A percentile compares a stretch with the other conserved stretches of the same genome.
Evolutionary conservation across 2,113 vertebrate species (phyloP).

Genomic region (Bombycilla garrulus): DNA sequence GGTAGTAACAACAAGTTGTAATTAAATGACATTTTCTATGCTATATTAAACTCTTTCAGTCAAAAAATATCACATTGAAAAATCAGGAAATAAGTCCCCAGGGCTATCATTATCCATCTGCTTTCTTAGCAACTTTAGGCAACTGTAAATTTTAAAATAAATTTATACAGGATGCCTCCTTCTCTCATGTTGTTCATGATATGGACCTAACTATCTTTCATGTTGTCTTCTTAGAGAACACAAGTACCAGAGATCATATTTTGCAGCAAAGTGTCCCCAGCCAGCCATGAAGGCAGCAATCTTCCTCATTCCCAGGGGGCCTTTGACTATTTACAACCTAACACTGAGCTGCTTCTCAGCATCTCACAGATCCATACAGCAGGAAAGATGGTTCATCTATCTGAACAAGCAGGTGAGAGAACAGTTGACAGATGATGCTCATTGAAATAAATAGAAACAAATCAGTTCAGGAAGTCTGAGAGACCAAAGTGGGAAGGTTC

Average conservation of each 20-base stretch:
- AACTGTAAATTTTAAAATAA: constrained; percentile 3
- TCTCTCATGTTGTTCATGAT: not conserved
- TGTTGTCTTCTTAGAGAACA: not conserved
- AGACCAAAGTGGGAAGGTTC: not conserved
- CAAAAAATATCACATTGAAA: constrained; percentile 49
- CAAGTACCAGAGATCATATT: not conserved
- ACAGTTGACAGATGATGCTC: not conserved
- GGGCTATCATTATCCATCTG: constrained; percentile 60
- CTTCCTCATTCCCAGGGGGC: not conserved
- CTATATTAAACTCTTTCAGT: constrained; percentile 55
- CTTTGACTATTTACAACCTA: not conserved
- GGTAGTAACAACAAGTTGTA: constrained; percentile 17
- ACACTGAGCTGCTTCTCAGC: not conserved
- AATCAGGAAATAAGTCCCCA: constrained; percentile 46
- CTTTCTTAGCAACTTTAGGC: not conserved
- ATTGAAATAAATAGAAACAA: not conserved
- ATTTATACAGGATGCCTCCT: not conserved
- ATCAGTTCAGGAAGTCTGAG: not conserved
- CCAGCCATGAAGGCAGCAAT: not conserved
- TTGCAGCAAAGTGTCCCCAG: not conserved
- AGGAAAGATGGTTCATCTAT: not conserved
- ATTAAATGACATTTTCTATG: constrained; percentile 41
- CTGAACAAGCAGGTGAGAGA: not conserved
- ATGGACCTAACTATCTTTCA: not conserved
- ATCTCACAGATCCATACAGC: not conserved